Conservation (phyloP, 2,113 vertebrate species). For the Labeo catla region DNA sequence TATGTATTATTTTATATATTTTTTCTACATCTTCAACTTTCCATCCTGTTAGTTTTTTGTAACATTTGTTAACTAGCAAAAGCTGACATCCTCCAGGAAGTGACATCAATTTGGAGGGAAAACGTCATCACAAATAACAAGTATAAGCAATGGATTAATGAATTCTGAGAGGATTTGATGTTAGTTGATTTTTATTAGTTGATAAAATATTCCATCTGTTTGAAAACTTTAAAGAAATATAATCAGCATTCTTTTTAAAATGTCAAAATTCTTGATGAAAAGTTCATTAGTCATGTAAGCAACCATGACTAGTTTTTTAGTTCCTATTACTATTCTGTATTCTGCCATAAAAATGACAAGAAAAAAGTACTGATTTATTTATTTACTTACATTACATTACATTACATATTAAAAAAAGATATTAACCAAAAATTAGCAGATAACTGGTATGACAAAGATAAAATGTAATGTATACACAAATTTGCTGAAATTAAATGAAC, state of each 20-base stretch:
- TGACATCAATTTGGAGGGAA: neutral
- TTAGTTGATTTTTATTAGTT: neutral
- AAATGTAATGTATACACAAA: neutral
- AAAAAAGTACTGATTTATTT: neutral
- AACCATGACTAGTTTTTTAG: neutral
- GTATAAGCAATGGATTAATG: neutral
- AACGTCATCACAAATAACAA: neutral
- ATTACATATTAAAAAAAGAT: neutral
- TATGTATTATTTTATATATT: neutral
- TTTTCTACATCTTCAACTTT: neutral
- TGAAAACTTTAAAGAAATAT: neutral
- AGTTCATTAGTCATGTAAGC: neutral
- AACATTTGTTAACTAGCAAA: neutral
- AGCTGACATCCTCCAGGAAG: neutral
- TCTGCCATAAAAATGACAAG: neutral
- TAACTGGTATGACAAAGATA: neutral
- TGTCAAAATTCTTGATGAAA: neutral
- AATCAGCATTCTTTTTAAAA: neutral
- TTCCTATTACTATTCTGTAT: neutral
- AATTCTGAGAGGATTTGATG: neutral
- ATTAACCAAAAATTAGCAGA: neutral
- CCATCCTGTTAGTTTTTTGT: neutral
- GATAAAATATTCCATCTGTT: no score
- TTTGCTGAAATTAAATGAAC: neutral
- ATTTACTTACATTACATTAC: neutral